phyloP scores from a whole-genome alignment of 2,113 vertebrate genomes.

The Ellobius talpinus region DNA sequence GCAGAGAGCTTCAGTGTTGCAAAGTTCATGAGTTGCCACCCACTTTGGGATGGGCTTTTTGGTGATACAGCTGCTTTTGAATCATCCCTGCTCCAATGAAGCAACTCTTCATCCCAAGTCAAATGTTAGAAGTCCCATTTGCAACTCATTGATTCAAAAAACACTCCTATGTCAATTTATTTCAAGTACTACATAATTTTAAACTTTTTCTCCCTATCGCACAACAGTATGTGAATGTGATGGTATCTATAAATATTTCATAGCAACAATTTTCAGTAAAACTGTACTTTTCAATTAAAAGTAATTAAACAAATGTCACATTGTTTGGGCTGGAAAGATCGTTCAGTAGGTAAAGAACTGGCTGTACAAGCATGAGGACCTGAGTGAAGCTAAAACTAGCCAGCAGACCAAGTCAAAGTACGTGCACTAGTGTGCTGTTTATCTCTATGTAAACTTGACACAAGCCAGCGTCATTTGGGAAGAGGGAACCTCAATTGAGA shows the following conservation, averaged over 20 bases:
- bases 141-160: neutral
- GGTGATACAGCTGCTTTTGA: neutral
- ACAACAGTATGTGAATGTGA: neutral
- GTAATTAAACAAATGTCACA: neutral
- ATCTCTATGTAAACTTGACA: neutral
- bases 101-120: neutral
- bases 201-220: neutral
- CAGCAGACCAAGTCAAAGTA: neutral
- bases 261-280: constrained; percentile 38
- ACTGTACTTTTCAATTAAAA: constrained; percentile 28
- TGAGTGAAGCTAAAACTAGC: neutral
- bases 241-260: constrained; percentile 27
- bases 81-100: neutral
- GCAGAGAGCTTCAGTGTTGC: neutral
- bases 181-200: constrained; percentile 4
- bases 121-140: neutral
- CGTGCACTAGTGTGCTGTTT: neutral
- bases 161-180: neutral
- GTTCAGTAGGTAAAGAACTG: neutral
- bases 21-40: neutral
- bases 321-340: neutral
- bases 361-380: neutral
- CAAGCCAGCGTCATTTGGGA: neutral
- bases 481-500: neutral
- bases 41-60: neutral